These are phyloP conservation scores for Bombus affinis DNA, from an alignment of 1,140 invertebrate genomes.

Conservation along the genomic window DNA sequence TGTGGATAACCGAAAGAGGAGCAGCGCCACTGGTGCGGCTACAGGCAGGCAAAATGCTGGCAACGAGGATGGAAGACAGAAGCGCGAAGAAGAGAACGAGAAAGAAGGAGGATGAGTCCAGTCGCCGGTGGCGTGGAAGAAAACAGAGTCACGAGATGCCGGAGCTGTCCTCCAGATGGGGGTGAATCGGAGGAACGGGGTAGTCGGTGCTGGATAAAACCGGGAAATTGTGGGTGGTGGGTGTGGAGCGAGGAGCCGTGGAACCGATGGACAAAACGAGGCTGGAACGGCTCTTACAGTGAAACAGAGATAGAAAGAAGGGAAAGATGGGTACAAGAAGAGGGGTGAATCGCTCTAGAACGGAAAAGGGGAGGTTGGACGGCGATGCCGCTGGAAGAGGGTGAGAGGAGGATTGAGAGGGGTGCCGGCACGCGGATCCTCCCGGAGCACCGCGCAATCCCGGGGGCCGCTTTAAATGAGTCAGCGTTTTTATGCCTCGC, in stretches of 20 bases:
- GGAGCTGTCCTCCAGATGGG: constrained; percentile 26
- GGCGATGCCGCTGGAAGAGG: constrained; percentile 63
- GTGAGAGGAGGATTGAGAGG: constrained; percentile 42
- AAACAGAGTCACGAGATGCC: constrained; percentile 78
- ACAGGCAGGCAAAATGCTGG: constrained; percentile 11
- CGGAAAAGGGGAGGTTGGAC: constrained; percentile 52
- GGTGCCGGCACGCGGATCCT: constrained; percentile 73
- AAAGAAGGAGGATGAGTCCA: constrained; percentile 56
- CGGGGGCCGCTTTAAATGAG: constrained; percentile 83
- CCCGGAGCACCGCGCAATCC: constrained; percentile 76
- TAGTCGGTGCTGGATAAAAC: constrained; percentile 40
- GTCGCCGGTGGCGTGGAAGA: constrained; percentile 73
- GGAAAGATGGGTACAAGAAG: constrained; percentile 19
- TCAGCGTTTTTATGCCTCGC: constrained; percentile 83
- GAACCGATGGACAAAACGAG: constrained; percentile 55
- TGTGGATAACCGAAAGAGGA: constrained; percentile 51
- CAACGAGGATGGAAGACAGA: background rate
- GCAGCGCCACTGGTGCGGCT: constrained; percentile 1
- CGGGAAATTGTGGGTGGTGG: constrained; percentile 34
- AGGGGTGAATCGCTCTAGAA: constrained; percentile 30
- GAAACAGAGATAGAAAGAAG: constrained; percentile 15
- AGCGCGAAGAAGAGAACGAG: constrained; percentile 46
- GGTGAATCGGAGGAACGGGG: constrained; percentile 53
- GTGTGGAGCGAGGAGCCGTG: constrained; percentile 30
- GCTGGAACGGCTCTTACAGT: constrained; percentile 1